Conservation (phyloP, 2,113 vertebrate genomes). For the Delphinus delphis region DNA sequence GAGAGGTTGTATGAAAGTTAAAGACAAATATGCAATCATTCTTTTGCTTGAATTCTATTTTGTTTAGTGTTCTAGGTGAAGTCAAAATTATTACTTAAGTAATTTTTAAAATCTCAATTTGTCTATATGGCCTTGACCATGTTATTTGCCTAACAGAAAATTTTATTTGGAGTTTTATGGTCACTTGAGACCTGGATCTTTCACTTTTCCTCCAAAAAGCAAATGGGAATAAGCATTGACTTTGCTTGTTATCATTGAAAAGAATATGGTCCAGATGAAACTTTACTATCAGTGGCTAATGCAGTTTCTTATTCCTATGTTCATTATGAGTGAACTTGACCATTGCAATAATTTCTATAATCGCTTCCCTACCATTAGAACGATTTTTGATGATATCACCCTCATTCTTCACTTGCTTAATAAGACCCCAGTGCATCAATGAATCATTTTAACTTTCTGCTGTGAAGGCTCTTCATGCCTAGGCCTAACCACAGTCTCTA, state of each 20-base stretch:
- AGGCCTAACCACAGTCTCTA: conserved; percentile 69
- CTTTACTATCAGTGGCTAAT: conserved; percentile 68
- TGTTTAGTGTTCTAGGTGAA: neutral
- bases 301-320: conserved; percentile 77
- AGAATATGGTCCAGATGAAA: conserved; percentile 62
- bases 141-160: conserved; percentile 28
- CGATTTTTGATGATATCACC: conserved; percentile 78
- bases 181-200: conserved; percentile 55
- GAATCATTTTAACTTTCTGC: conserved; percentile 74
- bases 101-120: neutral
- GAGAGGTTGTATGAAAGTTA: neutral
- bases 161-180: conserved; percentile 37
- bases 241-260: conserved; percentile 69
- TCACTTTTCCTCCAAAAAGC: conserved; percentile 16
- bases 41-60: neutral
- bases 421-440: conserved; percentile 74
- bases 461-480: conserved; percentile 43
- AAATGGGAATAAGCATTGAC: conserved; percentile 54
- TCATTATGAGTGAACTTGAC: conserved; percentile 79
- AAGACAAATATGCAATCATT: neutral
- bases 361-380: conserved; percentile 73
- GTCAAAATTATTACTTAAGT: conserved; percentile 5
- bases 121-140: neutral
- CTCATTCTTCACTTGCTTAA: conserved; percentile 80
- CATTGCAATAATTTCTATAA: conserved; percentile 74